Percentiles rank a stretch among this genome's conserved stretches.
These are phyloP conservation scores for Aphis gossypii DNA, from an alignment of 1,140 invertebrate species.

Conservation along the genomic window DNA sequence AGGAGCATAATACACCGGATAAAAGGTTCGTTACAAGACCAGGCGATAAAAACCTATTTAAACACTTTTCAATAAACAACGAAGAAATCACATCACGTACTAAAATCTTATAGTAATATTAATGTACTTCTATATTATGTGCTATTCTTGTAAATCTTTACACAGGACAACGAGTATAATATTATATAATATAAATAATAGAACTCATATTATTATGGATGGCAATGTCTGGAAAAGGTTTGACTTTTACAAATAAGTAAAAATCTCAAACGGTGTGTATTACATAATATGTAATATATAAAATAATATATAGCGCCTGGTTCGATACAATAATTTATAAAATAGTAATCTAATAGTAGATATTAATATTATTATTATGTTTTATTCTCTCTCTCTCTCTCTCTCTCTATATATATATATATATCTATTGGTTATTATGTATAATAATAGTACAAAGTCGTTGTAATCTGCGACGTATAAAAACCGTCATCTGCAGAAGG, in stretches of 20 bases:
- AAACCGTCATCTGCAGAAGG: conserved; percentile 33
- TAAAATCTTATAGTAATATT: not conserved
- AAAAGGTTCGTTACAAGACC: not conserved
- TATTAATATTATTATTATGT: not conserved
- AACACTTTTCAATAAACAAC: not conserved
- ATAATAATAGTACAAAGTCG: not conserved
- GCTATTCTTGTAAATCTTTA: not conserved
- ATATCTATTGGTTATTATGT: not conserved
- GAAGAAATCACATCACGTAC: not conserved
- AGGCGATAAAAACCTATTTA: not conserved
- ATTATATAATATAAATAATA: too few relatives aligned
- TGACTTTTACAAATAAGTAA: not conserved
- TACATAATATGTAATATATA: not conserved
- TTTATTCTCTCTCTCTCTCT: not conserved
- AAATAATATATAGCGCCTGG: not conserved
- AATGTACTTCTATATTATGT: not conserved
- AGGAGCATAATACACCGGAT: not conserved
- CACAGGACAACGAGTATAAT: not conserved
- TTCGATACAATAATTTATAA: not conserved
- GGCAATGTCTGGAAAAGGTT: not conserved
- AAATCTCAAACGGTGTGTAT: not conserved
- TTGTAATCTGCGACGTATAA: conserved; percentile 4
- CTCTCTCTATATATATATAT: too few relatives aligned
- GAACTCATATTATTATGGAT: too few relatives aligned
- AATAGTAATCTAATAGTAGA: not conserved